Percentiles rank a stretch among this genome's conserved stretches.
phyloP scores from a whole-genome alignment of 2,888 invertebrate genomes.

The Sclerodermus sp. region DNA sequence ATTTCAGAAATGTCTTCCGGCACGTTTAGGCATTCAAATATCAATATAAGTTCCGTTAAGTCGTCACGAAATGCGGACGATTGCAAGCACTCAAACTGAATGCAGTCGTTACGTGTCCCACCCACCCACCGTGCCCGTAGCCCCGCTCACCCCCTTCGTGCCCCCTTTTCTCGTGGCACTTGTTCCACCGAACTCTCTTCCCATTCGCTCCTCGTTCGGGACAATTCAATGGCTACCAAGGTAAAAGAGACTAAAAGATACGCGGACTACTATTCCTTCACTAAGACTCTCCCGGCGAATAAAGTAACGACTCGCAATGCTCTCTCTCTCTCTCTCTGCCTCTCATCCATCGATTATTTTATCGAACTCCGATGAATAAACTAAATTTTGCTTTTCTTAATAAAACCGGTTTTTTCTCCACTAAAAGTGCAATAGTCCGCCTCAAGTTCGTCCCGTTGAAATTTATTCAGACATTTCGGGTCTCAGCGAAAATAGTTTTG shows the following conservation, averaged over 20 bases:
- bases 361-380: no score
- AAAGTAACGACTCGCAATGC: no score
- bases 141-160: not conserved
- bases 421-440: no score
- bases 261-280: no score
- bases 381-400: no score
- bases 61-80: conserved; percentile 29
- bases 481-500: no score
- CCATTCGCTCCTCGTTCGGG: conserved; percentile 24
- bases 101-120: conserved; percentile 40
- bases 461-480: no score
- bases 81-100: conserved; percentile 39
- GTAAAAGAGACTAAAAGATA: conserved; percentile 10
- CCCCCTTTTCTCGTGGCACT: conserved; percentile 1
- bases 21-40: conserved; percentile 32
- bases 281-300: no score
- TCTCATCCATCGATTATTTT: no score
- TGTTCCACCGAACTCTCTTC: conserved; percentile 10
- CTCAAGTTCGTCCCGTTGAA: no score
- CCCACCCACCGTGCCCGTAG: conserved; percentile 5
- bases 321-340: no score
- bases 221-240: conserved; percentile 21
- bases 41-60: conserved; percentile 36
- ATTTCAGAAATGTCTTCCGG: not conserved
- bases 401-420: no score